phyloP scores from a whole-genome alignment of 2,888 invertebrate species.

The Agrypnus murinus region DNA sequence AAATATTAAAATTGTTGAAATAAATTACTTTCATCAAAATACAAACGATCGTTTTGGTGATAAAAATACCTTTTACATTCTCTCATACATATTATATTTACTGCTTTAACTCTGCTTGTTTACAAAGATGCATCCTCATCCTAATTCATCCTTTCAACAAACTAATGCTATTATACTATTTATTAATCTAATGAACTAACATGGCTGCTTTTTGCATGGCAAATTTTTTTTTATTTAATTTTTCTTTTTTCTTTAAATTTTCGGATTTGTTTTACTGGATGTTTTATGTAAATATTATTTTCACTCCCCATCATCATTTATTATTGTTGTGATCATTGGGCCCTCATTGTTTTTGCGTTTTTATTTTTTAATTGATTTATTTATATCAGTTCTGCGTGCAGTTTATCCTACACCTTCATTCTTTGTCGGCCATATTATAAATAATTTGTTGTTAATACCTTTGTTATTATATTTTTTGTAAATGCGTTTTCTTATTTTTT shows the following conservation, averaged over 20 bases:
- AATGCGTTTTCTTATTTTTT: conserved; percentile 51
- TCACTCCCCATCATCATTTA: conserved; percentile 22
- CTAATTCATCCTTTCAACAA: conserved; percentile 27
- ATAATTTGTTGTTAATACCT: conserved; percentile 55
- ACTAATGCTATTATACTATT: too few species aligned
- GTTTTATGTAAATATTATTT: conserved; percentile 40
- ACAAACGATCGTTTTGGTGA: conserved; percentile 1
- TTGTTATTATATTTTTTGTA: conserved; percentile 57
- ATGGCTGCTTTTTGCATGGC: conserved; percentile 34
- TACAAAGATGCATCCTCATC: conserved; percentile 66
- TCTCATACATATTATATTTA: conserved; percentile 61
- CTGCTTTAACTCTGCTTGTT: conserved; percentile 57
- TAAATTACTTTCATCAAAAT: conserved; percentile 4
- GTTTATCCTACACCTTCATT: conserved; percentile 50
- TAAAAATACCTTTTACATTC: conserved; percentile 51
- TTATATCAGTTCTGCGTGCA: conserved; percentile 51
- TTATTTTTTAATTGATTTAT: conserved; percentile 8
- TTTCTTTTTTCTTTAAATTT: conserved; percentile 13
- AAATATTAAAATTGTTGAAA: conserved; percentile 1
- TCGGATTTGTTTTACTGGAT: conserved; percentile 69
- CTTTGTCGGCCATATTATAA: conserved; percentile 51
- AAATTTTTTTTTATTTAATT: conserved; percentile 37
- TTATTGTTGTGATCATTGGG: too few species aligned
- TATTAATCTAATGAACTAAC: conserved; percentile 33
- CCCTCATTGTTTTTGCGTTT: conserved; percentile 36